Conservation (phyloP, 1,140 invertebrate genomes). For the Mycetomoellerius zeteki region DNA sequence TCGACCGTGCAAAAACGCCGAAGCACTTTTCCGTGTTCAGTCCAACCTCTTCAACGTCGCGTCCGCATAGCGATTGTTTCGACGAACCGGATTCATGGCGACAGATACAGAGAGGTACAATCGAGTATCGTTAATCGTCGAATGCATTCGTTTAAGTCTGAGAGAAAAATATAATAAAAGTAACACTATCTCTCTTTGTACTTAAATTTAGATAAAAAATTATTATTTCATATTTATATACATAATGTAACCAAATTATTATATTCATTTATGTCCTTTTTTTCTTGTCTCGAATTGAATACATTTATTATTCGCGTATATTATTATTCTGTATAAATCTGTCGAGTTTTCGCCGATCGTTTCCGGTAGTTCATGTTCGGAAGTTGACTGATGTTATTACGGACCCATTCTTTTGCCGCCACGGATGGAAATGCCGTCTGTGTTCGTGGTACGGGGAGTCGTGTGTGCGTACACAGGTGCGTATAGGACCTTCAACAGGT, state of each 20-base stretch:
- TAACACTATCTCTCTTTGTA: background rate
- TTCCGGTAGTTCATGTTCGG: background rate
- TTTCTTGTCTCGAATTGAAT: background rate
- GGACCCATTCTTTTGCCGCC: constrained; percentile 71
- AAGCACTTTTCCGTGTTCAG: constrained; percentile 72
- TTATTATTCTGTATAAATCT: background rate
- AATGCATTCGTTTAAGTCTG: background rate
- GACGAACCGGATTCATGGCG: constrained; percentile 17
- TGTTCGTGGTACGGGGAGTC: constrained; percentile 42
- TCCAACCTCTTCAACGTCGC: constrained; percentile 44
- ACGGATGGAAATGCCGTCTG: constrained; percentile 69
- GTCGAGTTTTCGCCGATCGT: background rate
- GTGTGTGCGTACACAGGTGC: constrained; percentile 84
- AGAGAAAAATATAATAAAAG: background rate
- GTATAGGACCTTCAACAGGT: constrained; percentile 84
- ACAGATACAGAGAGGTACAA: constrained; percentile 2
- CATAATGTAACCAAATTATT: background rate
- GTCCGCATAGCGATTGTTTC: constrained; percentile 36
- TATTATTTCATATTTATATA: background rate
- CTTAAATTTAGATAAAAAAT: background rate
- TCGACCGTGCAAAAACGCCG: constrained; percentile 76
- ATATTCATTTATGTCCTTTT: background rate
- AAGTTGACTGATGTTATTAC: constrained; percentile 67
- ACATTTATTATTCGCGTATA: background rate
- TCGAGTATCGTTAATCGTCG: constrained; percentile 16